phyloP scores from a whole-genome alignment of 2,113 vertebrate genomes.

The Lanius collurio region DNA sequence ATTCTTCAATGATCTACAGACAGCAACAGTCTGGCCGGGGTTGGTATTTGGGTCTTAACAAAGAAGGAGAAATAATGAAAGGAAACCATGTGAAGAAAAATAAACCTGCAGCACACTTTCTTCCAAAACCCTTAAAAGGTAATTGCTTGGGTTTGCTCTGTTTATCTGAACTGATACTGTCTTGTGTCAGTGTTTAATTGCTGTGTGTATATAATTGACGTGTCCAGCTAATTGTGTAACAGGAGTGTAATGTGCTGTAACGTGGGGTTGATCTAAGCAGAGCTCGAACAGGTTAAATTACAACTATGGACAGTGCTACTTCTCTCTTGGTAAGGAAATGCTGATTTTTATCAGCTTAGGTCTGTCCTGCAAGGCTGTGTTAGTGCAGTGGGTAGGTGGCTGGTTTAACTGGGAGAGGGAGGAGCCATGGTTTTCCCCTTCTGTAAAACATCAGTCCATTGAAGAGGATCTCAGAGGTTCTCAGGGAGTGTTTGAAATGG shows the following conservation, averaged over 20 bases:
- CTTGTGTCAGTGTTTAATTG: background rate
- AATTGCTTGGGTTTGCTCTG: background rate
- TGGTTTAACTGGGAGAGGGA: background rate
- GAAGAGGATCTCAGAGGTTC: background rate
- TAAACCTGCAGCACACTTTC: conserved; percentile 97
- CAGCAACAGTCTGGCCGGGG: conserved; percentile 97
- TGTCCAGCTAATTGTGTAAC: background rate
- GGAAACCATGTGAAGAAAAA: conserved; percentile 99
- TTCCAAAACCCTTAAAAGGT: conserved; percentile 99
- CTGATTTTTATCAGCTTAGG: background rate
- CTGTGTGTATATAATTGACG: background rate
- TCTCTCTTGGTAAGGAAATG: background rate
- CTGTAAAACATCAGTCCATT: background rate
- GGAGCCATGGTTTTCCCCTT: background rate
- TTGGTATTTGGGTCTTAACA: conserved; percentile 99
- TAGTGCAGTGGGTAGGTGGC: background rate
- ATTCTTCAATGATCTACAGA: conserved; percentile 98
- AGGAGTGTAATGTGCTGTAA: background rate
- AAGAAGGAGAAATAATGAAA: conserved; percentile 99
- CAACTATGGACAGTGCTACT: background rate
- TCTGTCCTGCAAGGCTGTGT: background rate
- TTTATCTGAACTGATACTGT: background rate
- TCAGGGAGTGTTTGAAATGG: background rate
- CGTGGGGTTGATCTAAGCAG: background rate
- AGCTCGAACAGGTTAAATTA: background rate